Evolutionary conservation across 2,113 vertebrate species (phyloP).

Genomic region (Apodemus sylvaticus): DNA sequence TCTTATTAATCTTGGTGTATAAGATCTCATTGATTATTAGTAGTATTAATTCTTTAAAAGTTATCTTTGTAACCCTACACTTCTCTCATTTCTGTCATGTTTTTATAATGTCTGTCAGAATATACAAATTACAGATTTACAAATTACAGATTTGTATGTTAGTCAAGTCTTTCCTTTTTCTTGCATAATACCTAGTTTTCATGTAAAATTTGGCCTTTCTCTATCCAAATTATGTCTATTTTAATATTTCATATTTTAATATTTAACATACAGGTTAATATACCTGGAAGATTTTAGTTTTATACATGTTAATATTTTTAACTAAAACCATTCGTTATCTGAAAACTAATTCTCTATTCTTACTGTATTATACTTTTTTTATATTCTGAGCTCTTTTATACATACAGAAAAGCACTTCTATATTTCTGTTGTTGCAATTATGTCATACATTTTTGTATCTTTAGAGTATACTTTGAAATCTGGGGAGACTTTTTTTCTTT

Average conservation of each 20-base stretch:
- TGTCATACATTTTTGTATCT: not conserved
- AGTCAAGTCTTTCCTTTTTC: not conserved
- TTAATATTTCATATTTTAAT: not conserved
- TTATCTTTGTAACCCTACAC: constrained; percentile 15
- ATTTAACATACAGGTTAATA: not conserved
- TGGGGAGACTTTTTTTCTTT: not conserved
- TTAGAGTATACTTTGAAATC: not conserved
- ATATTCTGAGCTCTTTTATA: not conserved
- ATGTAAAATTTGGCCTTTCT: constrained; percentile 30
- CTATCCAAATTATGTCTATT: constrained; percentile 10
- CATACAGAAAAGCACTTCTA: not conserved
- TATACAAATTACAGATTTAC: not conserved
- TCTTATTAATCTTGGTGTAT: not conserved
- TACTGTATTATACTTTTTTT: not conserved
- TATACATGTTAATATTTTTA: not conserved
- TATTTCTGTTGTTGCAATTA: not conserved
- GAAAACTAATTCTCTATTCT: not conserved
- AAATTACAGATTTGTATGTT: not conserved
- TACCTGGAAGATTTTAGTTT: not conserved
- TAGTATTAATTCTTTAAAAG: constrained; percentile 15
- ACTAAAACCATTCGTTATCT: not conserved
- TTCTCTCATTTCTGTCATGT: not conserved
- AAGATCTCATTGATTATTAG: not conserved
- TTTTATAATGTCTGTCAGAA: constrained; percentile 29
- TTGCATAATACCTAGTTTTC: not conserved